A percentile compares a stretch with the other conserved stretches of the same genome.
These are phyloP conservation scores for Palythoa heliodiscus DNA, from an alignment of 92 coral and sea anemone species.

Conservation along the genomic window DNA sequence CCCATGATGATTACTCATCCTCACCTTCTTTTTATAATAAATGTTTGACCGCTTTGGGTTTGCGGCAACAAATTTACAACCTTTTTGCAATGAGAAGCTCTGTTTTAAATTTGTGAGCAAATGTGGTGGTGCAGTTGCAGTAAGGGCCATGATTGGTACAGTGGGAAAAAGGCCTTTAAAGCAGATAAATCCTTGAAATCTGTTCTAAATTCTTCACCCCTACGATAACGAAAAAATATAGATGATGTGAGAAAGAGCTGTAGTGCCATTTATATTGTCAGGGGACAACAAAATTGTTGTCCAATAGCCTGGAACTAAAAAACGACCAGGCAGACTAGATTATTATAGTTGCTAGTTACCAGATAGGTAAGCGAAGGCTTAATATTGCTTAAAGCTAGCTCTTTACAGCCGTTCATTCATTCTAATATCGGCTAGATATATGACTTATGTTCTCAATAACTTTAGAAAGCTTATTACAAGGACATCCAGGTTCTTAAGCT, in stretches of 20 bases:
- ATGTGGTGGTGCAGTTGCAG: conserved; percentile 71
- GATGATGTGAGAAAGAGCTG: not conserved
- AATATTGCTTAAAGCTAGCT: too few relatives aligned
- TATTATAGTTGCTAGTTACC: too few relatives aligned
- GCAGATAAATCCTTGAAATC: conserved; percentile 65
- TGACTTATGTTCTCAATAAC: too few relatives aligned
- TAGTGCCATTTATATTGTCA: too few relatives aligned
- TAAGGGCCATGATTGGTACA: conserved; percentile 60
- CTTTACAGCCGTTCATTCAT: too few relatives aligned
- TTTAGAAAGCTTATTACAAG: too few relatives aligned
- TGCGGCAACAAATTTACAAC: conserved; percentile 49
- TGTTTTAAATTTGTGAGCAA: conserved; percentile 41
- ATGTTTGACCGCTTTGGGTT: conserved; percentile 49
- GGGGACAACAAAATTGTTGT: not conserved
- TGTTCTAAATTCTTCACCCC: conserved; percentile 70
- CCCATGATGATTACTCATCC: conserved; percentile 31
- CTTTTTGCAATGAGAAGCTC: conserved; percentile 37
- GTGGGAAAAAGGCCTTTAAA: conserved; percentile 54
- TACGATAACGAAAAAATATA: not conserved
- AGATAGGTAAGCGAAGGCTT: too few relatives aligned
- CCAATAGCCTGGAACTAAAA: not conserved
- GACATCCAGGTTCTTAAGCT: too few relatives aligned
- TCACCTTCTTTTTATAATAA: conserved; percentile 29
- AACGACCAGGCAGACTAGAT: too few relatives aligned
- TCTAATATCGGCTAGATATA: too few relatives aligned